phyloP scores from a whole-genome alignment of 2,113 vertebrate species.

The Leptobrachium leishanense region DNA sequence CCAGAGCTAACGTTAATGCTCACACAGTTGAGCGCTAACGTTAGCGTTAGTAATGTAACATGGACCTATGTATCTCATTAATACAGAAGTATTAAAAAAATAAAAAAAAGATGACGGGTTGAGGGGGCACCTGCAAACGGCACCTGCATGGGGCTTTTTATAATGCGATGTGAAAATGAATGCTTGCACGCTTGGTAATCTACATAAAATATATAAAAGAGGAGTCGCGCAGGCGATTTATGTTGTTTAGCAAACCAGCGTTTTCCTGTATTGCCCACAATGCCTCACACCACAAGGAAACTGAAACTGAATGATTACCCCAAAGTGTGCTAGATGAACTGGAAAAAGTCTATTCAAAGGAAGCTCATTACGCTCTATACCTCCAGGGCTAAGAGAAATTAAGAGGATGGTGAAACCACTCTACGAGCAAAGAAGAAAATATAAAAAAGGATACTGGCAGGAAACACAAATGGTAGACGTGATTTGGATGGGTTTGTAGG shows the following conservation, averaged over 20 bases:
- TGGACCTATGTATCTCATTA: too few species aligned
- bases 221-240: slow-evolving; percentile 62
- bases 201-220: not conserved
- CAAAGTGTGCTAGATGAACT: slow-evolving; percentile 90
- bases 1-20: too few species aligned
- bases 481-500: slow-evolving; percentile 75
- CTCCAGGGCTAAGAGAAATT: slow-evolving; percentile 86
- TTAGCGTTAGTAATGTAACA: too few species aligned
- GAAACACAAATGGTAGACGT: slow-evolving; percentile 56
- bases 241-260: slow-evolving; percentile 67
- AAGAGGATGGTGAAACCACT: slow-evolving; percentile 79
- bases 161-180: not conserved
- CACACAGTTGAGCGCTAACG: too few species aligned
- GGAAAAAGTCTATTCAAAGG: slow-evolving; percentile 91
- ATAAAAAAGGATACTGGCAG: slow-evolving; percentile 46
- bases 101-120: not conserved
- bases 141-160: not conserved
- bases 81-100: not conserved
- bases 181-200: not conserved
- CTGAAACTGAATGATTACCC: slow-evolving; percentile 86
- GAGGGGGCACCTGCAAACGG: not conserved
- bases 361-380: slow-evolving; percentile 88
- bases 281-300: slow-evolving; percentile 75
- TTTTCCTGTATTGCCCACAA: slow-evolving; percentile 78
- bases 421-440: slow-evolving; percentile 38